Conservation (phyloP, 2,113 vertebrate genomes). For the Girardinichthys multiradiatus region DNA sequence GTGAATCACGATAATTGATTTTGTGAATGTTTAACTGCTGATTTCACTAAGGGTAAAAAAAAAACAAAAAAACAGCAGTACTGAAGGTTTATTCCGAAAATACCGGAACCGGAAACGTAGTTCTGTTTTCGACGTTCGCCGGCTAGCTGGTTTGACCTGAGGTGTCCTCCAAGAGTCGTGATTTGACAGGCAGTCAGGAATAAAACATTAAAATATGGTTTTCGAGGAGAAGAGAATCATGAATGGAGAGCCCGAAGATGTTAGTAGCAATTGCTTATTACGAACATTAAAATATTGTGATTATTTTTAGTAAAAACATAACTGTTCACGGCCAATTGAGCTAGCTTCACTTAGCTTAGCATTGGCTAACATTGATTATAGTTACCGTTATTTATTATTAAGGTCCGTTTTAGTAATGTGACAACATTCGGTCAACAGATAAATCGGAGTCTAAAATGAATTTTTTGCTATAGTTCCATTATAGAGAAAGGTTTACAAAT, state of each 20-base stretch:
- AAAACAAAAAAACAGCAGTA: too few species aligned
- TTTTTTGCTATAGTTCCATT: background rate
- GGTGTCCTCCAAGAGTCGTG: constrained; percentile 55
- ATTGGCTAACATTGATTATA: background rate
- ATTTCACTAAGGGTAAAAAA: too few species aligned
- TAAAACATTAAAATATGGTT: constrained; percentile 68
- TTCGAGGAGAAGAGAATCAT: constrained; percentile 77
- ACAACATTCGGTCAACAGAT: too few species aligned
- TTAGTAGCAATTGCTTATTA: constrained; percentile 8
- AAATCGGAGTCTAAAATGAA: background rate
- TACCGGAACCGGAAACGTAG: background rate
- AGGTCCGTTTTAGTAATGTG: background rate
- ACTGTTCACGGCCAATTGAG: constrained; percentile 16
- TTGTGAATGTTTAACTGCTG: too few species aligned
- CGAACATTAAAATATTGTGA: background rate
- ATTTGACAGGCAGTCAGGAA: constrained; percentile 16
- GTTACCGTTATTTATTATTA: background rate
- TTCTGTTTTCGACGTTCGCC: background rate
- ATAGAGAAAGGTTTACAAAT: background rate
- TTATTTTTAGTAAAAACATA: constrained; percentile 6
- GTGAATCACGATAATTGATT: background rate
- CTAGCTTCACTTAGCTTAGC: constrained; percentile 26
- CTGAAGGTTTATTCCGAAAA: constrained; percentile 37
- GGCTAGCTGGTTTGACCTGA: constrained; percentile 37
- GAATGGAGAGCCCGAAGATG: constrained; percentile 80